A percentile compares a stretch with the other conserved stretches of the same genome.
These are phyloP conservation scores for Pseudocheirus occidentalis DNA, from an alignment of 2,797 vertebrate genomes.

Conservation along the genomic window DNA sequence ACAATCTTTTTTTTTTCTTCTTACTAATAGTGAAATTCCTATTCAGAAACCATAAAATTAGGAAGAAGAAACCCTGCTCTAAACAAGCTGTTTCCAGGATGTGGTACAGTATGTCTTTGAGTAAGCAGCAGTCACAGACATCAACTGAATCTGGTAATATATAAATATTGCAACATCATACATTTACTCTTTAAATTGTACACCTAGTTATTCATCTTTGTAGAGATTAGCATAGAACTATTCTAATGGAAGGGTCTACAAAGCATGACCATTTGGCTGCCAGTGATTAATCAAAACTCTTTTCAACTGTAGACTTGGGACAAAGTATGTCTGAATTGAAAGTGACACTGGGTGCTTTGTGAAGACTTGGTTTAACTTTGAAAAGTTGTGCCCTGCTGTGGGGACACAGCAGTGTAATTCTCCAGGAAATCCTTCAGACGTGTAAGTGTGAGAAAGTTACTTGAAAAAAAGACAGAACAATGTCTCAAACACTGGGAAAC, in stretches of 20 bases:
- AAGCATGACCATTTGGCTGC: not conserved
- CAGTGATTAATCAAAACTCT: not conserved
- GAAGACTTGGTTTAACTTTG: conserved; percentile 27
- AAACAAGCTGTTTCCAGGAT: not conserved
- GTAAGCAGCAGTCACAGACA: not conserved
- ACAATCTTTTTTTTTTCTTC: not conserved
- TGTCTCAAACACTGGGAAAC: conserved; percentile 17
- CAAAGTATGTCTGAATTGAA: not conserved
- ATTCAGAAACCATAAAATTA: conserved; percentile 3
- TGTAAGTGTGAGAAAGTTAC: conserved; percentile 71
- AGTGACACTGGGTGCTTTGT: not conserved
- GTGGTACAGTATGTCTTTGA: not conserved
- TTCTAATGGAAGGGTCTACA: not conserved
- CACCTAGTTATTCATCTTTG: not conserved
- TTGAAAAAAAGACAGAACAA: conserved; percentile 58
- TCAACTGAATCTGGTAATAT: too few species aligned
- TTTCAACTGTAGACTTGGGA: conserved; percentile 4
- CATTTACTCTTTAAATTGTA: not conserved
- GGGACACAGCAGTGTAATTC: conserved; percentile 6
- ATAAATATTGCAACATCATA: not conserved
- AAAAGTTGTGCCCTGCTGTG: conserved; percentile 28
- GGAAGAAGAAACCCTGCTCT: not conserved
- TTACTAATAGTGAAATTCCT: not conserved
- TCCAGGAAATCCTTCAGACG: conserved; percentile 67
- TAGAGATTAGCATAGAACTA: not conserved